Evolutionary conservation across 2,113 vertebrate genomes (phyloP), one percentile per base, ranked within the genome.

Genomic region (Sula dactylatra): DNA sequence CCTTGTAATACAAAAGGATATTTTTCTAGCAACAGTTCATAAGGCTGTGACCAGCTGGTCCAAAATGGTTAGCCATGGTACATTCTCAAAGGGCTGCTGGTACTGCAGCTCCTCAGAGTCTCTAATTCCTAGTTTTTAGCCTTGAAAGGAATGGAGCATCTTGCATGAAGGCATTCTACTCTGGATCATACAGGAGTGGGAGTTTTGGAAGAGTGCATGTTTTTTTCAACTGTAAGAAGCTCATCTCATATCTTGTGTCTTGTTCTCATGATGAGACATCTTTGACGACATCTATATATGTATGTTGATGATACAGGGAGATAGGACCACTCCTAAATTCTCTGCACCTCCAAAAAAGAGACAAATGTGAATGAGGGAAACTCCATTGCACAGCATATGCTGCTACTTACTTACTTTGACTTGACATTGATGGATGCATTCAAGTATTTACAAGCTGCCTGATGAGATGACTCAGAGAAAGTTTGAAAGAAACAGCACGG

Each of bases 361-460:
- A 34, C 67, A 22, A 90, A 86, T 91, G 27, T 40, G 49, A 82
- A 36, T 20, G 36, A 93, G 95, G 84, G 89, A 83, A 94, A 61
- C 78, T 94, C 84, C 78, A 88, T 59, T 70, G 88, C 83, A 87
- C 79, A 90, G 78, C 49, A 49, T 70, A 71, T 73, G 72, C 76
- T 70, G 91, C 92, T 94, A 17, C 87, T 88, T 95, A 91, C 83
- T 92, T 95, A 88, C 87, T 93, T 92, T 64, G 49, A 87, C 85
- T 86, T 93, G 88, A 97, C 95, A 92, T 82, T 95, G 94, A 97
- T 97, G 86, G 87, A 93, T 97, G 91, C 90, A 94, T 94, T 98
- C 45, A 92, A 96, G 83, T 92, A 97, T 96, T 97, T 98, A 97
- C 95, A 97, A 97, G 95, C 92, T 95, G 88, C 93, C 91, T 97